Conservation (phyloP, 2,113 vertebrate species). For the Hipposideros armiger region DNA sequence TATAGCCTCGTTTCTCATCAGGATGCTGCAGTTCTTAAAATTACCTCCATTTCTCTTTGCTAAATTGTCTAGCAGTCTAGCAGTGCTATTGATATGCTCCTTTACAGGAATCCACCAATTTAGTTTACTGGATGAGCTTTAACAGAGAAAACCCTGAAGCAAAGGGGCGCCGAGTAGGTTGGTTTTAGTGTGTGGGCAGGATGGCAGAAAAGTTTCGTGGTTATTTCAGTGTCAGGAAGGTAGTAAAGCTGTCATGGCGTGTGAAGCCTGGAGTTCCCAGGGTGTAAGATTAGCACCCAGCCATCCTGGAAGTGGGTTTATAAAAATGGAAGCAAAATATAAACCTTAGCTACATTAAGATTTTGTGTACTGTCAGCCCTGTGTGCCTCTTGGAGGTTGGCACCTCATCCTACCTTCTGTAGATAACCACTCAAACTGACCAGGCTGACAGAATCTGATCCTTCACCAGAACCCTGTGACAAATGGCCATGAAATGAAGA, state of each 20-base stretch:
- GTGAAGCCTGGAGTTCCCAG: neutral
- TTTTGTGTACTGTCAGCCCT: neutral
- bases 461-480: neutral
- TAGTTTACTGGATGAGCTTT: neutral
- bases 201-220: neutral
- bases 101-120: neutral
- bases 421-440: neutral
- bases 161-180: fast-evolving
- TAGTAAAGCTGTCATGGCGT: neutral
- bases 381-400: neutral
- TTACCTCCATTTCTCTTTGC: neutral
- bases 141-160: neutral
- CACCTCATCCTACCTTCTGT: neutral
- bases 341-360: neutral
- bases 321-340: no score
- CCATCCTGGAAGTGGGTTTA: neutral
- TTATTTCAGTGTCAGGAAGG: neutral
- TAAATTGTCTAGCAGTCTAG: neutral
- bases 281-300: neutral
- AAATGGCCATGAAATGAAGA: neutral
- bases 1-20: neutral
- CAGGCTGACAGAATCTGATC: neutral
- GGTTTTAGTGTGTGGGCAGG: neutral
- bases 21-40: neutral
- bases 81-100: neutral